Percentiles rank a stretch among this genome's conserved stretches.
Evolutionary conservation across 2,113 vertebrate species (phyloP).

Genomic region (Pollimyrus isidori): DNA sequence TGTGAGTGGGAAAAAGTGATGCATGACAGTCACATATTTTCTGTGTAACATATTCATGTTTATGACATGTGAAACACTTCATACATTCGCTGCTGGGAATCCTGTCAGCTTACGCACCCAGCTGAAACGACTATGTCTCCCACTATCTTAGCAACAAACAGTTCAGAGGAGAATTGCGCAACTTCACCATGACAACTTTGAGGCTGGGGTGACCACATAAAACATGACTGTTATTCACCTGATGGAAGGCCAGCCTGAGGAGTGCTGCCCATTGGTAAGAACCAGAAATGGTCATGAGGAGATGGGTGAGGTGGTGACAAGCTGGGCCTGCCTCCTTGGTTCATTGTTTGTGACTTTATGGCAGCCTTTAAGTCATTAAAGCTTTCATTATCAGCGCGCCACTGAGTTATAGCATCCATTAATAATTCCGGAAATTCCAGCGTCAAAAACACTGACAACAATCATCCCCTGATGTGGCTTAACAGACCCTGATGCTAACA

Average conservation of each 20-base stretch:
- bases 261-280: neutral
- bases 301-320: neutral
- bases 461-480: neutral
- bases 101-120: neutral
- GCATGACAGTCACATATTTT: neutral
- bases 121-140: neutral
- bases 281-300: neutral
- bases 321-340: neutral
- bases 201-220: neutral
- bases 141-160: neutral
- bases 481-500: neutral
- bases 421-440: slow-evolving; percentile 7
- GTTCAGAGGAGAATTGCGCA: neutral
- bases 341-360: neutral
- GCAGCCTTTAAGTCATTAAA: neutral
- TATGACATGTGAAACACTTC: neutral
- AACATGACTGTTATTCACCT: neutral
- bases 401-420: slow-evolving; percentile 1
- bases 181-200: neutral
- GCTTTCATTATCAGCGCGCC: neutral
- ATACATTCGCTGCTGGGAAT: neutral
- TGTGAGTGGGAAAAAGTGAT: neutral
- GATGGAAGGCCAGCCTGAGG: neutral
- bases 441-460: neutral
- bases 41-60: neutral